These are phyloP conservation scores for Xenopus petersii DNA, from an alignment of 2,797 vertebrate genomes.

Conservation along the genomic window DNA sequence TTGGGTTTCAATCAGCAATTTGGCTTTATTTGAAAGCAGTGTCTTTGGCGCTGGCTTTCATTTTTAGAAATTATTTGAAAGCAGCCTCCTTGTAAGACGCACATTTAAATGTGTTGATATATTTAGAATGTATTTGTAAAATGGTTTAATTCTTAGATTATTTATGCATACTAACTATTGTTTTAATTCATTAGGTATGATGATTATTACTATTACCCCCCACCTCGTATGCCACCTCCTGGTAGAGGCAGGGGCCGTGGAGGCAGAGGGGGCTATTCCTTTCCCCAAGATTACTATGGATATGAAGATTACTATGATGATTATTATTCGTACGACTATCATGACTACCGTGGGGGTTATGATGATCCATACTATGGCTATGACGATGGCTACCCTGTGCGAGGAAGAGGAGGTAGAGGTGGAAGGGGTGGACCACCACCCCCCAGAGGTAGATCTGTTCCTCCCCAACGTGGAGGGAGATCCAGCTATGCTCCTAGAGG, in stretches of 20 bases:
- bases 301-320: conserved; percentile 99
- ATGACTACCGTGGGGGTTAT: conserved; percentile 97
- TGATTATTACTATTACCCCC: conserved; percentile 97
- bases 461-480: conserved; percentile 84
- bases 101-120: no score
- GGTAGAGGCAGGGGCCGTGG: conserved; percentile 88
- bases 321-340: conserved; percentile 97
- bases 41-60: no score
- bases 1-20: no score
- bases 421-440: conserved; percentile 87
- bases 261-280: conserved; percentile 90
- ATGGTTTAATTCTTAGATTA: no score
- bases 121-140: no score
- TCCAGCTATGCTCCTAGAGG: conserved; percentile 91
- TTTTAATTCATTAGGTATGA: conserved; percentile 80
- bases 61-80: no score
- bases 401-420: conserved; percentile 90
- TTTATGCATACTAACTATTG: conserved; percentile 9
- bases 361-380: conserved; percentile 98
- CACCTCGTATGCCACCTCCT: conserved; percentile 94
- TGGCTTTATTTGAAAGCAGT: no score
- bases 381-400: conserved; percentile 94
- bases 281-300: conserved; percentile 97
- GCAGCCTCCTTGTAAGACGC: no score
- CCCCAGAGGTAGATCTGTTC: conserved; percentile 85